Evolutionary conservation across 1,140 invertebrate species (phyloP).

Genomic region (Ostrea edulis): DNA sequence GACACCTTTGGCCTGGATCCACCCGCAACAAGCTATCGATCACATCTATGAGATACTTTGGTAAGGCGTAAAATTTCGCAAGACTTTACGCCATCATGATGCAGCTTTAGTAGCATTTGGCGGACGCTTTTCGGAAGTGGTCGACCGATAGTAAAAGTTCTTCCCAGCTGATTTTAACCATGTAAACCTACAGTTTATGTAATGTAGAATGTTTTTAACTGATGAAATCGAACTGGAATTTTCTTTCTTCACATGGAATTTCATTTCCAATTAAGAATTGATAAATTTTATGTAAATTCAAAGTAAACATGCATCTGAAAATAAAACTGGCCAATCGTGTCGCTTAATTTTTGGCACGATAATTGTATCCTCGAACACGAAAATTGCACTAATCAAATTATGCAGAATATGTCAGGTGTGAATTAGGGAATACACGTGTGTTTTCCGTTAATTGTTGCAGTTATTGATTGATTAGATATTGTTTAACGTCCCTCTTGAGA

Average conservation of each 20-base stretch:
- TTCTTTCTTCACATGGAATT: too few relatives aligned
- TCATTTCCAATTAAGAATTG: too few relatives aligned
- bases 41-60: slow-evolving; percentile 94
- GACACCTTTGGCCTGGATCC: slow-evolving; percentile 97
- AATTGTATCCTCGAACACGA: background rate
- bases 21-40: slow-evolving; percentile 96
- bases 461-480: too few relatives aligned
- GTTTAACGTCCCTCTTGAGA: too few relatives aligned
- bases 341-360: background rate
- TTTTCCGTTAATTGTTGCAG: background rate
- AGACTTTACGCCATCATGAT: slow-evolving; percentile 92
- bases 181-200: background rate
- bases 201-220: too few relatives aligned
- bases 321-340: background rate
- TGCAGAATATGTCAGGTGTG: background rate
- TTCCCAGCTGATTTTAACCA: slow-evolving; percentile 97
- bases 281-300: too few relatives aligned
- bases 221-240: background rate
- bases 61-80: slow-evolving; percentile 95
- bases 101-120: slow-evolving; percentile 95
- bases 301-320: too few relatives aligned
- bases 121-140: slow-evolving; percentile 95
- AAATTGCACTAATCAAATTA: background rate
- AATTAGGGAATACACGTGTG: background rate
- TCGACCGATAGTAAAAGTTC: slow-evolving; percentile 96